Conservation (phyloP, 2,113 vertebrate species). For the Cynocephalus volans region DNA sequence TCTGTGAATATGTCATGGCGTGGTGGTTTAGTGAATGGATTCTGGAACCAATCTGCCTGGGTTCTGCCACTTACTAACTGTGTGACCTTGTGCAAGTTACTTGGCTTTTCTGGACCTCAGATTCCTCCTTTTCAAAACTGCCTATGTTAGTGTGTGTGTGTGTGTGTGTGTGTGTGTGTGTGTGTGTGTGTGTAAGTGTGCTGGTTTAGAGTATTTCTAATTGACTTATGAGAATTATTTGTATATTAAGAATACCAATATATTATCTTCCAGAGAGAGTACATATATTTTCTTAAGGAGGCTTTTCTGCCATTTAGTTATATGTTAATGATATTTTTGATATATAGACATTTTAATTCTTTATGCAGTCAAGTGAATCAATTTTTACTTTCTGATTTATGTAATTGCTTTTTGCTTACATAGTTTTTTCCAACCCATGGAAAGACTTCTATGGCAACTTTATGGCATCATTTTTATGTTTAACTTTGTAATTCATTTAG, state of each 20-base stretch:
- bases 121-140: neutral
- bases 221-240: neutral
- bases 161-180: neutral
- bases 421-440: neutral
- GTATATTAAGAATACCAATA: neutral
- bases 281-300: neutral
- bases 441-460: neutral
- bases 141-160: neutral
- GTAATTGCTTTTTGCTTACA: neutral
- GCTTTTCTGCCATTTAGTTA: neutral
- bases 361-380: neutral
- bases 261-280: neutral
- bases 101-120: neutral
- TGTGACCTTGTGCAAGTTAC: neutral
- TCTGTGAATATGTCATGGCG: neutral
- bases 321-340: neutral
- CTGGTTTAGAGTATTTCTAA: neutral
- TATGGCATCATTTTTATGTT: neutral
- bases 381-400: neutral
- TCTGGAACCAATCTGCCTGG: neutral
- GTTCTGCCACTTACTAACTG: neutral
- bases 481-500: slow-evolving; percentile 7
- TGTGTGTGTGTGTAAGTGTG: neutral
- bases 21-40: neutral
- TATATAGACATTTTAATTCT: neutral